Evolutionary conservation across 2,888 invertebrate genomes (phyloP).

Genomic region (Noctua comes): DNA sequence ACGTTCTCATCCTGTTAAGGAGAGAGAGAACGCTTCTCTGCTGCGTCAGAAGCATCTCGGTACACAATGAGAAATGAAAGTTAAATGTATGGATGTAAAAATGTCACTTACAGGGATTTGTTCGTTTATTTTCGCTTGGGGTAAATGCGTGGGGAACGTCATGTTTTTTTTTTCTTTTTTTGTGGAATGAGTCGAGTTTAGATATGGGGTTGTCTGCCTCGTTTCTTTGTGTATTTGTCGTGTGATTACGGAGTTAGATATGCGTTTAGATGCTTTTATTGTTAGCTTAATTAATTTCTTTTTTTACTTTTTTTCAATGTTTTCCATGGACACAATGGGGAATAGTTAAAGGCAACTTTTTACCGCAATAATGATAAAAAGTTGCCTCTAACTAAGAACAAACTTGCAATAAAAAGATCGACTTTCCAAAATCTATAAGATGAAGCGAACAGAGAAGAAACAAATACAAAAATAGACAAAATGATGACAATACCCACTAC

Average conservation of each 20-base stretch:
- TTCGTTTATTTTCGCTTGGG: constrained; percentile 56
- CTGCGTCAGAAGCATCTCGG: constrained; percentile 42
- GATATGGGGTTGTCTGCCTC: constrained; percentile 9
- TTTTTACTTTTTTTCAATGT: background rate
- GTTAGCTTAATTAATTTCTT: background rate
- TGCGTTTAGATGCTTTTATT: background rate
- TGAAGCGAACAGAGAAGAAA: background rate
- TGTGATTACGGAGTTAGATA: constrained; percentile 15
- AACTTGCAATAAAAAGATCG: background rate
- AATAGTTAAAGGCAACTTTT: too few relatives aligned
- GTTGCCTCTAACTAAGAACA: background rate
- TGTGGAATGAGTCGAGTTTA: constrained; percentile 39
- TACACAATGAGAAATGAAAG: constrained; percentile 56
- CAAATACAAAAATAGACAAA: background rate
- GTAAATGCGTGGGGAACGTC: constrained; percentile 48
- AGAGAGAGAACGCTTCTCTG: constrained; percentile 39
- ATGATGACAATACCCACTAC: background rate
- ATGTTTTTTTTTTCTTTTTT: constrained; percentile 33
- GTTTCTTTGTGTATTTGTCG: constrained; percentile 31
- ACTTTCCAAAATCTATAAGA: background rate
- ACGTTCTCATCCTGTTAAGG: constrained; percentile 50
- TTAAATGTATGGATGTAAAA: constrained; percentile 64
- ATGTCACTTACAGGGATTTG: constrained; percentile 64
- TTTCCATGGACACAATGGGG: background rate
- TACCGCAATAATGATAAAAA: background rate